Conservation (phyloP, 2,888 invertebrate genomes). For the Hoplodrina blanda region DNA sequence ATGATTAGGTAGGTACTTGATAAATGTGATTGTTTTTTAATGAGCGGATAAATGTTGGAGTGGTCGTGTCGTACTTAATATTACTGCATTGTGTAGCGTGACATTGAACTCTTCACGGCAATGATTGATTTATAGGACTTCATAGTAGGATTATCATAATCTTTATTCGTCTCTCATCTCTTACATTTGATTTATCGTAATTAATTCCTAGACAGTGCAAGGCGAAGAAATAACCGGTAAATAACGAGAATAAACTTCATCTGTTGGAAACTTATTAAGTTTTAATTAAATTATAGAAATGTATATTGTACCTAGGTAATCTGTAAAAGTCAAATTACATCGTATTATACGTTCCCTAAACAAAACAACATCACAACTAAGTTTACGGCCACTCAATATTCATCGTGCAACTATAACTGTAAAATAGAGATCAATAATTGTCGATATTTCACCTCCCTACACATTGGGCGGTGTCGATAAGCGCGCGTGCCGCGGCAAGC, state of each 20-base stretch:
- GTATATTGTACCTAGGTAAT: no score
- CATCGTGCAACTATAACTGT: conserved; percentile 59
- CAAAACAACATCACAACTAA: conserved; percentile 29
- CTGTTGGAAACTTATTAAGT: no score
- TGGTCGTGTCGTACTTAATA: not conserved
- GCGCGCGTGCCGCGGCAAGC: conserved; percentile 85
- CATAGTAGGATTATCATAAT: not conserved
- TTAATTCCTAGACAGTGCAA: not conserved
- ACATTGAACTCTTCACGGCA: not conserved
- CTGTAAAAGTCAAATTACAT: not conserved
- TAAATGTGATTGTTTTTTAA: conserved; percentile 37
- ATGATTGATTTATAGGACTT: not conserved
- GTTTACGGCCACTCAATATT: conserved; percentile 58
- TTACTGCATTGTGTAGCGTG: conserved; percentile 10
- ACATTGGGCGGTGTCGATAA: conserved; percentile 66
- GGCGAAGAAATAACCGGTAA: not conserved
- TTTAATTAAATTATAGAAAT: no score
- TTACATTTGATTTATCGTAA: not conserved
- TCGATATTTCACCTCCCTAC: conserved; percentile 64
- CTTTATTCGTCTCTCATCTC: not conserved
- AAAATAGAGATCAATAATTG: conserved; percentile 59
- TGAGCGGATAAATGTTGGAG: conserved; percentile 30
- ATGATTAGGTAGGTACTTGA: conserved; percentile 17
- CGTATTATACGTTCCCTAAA: conserved; percentile 11
- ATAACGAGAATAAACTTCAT: no score